These are phyloP conservation scores for Ceratina calcarata DNA, from an alignment of 1,140 invertebrate genomes.

Conservation along the genomic window DNA sequence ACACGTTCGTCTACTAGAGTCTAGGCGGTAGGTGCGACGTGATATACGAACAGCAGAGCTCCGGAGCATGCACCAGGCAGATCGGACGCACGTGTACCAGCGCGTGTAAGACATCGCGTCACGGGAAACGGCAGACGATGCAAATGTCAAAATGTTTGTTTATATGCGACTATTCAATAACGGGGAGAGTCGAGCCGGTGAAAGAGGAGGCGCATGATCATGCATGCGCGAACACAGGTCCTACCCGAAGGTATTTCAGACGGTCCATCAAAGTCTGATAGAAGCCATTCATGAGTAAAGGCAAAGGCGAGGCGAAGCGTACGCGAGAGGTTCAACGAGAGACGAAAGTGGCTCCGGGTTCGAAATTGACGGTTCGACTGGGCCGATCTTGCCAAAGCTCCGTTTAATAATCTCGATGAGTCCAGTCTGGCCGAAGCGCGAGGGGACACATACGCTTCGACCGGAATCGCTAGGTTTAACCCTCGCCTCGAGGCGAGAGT, in stretches of 20 bases:
- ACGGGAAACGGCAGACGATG: neutral
- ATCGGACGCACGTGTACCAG: too few relatives aligned
- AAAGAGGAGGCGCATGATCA: neutral
- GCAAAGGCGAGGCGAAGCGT: conserved; percentile 30
- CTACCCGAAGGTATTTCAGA: conserved; percentile 44
- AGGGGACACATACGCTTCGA: conserved; percentile 13
- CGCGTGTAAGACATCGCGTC: neutral
- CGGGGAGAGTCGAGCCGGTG: neutral
- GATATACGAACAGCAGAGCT: too few relatives aligned
- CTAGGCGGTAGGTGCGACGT: too few relatives aligned
- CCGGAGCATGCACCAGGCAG: too few relatives aligned
- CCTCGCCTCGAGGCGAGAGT: conserved; percentile 19
- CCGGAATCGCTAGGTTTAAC: conserved; percentile 42
- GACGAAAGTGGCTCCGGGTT: conserved; percentile 47
- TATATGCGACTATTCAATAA: neutral
- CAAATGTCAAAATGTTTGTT: conserved; percentile 12
- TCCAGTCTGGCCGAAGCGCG: neutral
- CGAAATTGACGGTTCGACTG: conserved; percentile 60
- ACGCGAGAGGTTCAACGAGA: neutral
- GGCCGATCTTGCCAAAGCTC: conserved; percentile 61
- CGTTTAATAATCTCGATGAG: conserved; percentile 63
- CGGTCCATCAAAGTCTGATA: conserved; percentile 59
- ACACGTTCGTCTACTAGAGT: too few relatives aligned
- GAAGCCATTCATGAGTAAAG: conserved; percentile 52
- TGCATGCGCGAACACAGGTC: conserved; percentile 21